Base-by-base conservation (phyloP, 2,888 invertebrate genomes). In the Chaetoderma sp. region DNA sequence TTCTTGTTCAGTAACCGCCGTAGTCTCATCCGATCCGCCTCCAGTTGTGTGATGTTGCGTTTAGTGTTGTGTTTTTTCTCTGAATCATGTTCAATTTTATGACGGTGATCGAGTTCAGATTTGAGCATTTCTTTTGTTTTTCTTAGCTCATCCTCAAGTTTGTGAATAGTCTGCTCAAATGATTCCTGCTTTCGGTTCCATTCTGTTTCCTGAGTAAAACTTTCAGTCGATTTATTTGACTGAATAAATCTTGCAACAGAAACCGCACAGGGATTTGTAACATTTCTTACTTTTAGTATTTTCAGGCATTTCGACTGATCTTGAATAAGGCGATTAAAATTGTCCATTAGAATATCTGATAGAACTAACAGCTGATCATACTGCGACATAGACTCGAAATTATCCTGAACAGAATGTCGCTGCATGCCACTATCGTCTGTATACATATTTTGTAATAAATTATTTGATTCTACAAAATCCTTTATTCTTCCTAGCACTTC, bases 301-400 rank as follows among this genome's bases (percentile, higher is more conserved):
- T 74, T 68, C 13, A 78, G 63, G 71, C 80, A 79, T 47, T 74
- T 67, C 13, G 74, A 65, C 16, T 78, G 60, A 44, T 80, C 80
- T 32, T 76, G 76, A 56, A 80, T 73, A 16, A 81, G 62, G 1
- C 66, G 66, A 36, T 75, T 73, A 28, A 78, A 71, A 4, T 75
- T 64, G 21, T 75, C 77, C 13, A 74, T 65, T n/a, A 81, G 54
- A 28, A 73, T 72, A 54, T 80, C 73, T 2, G 78, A 71, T 55
- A 75, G 75, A 66, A 75, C 72, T 55, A 71, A 72, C 36, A 79
- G 52, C 18, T 72, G 66, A n/a, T n/a, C n/a, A n/a, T n/a, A n/a
- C 10, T 67, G 56, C 8, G 65, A 64, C 8, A 71, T 69, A 5
- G 77, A 75, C 21, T 75, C 72, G 16, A n/a, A 13, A 3, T 10